Evolutionary conservation across 2,797 vertebrate species (phyloP), one percentile per base, ranked within the genome.

Genomic region (Myotis vivesi): DNA sequence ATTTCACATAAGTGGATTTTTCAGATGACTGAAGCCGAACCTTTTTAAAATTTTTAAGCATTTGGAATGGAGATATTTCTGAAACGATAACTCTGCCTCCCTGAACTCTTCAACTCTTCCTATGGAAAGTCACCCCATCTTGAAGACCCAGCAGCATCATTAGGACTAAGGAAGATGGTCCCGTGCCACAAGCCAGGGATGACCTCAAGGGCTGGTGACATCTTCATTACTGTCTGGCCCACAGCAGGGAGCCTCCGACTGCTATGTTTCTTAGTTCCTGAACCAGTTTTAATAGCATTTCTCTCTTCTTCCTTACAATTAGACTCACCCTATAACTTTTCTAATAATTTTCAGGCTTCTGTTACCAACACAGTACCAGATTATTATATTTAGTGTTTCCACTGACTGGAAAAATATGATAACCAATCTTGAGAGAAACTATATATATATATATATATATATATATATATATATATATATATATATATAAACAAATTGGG

Each of bases 1-100:
- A 82, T 68, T 92, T 77, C 77, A 82, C 59, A 1, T 20, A 72
- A 73, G 87, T 86, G 71, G 86, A 53, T 88, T 96, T 96, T 93
- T 90, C 89, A 95, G 89, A 95, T 83, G 89, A 89, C 91, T 76
- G 64, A 90, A 92, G 92, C 73, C 59, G 69, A 95, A 93, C 77
- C 87, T 86, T 89, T 41, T 49, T 1, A 86, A 72, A 81, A 69
- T 62, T 53, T 41, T 62, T n/a, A 83, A 75, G 57, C 72, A 68
- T 88, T 91, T 83, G 82, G 68, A 51, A 96, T 33, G 62, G 76
- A 94, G 89, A 55, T 33, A 5, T 64, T 87, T 95, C 80, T 71
- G 89, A 33, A 89, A 83, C 7, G 7, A 59, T 53, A 19, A 30
- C 59, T 64, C 8, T 13, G 55, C 79, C 85, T 72, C 76, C 49